Evolutionary conservation across 1,140 invertebrate species (phyloP), one percentile per base, ranked within the genome.

Genomic region (Bombus confusus): DNA sequence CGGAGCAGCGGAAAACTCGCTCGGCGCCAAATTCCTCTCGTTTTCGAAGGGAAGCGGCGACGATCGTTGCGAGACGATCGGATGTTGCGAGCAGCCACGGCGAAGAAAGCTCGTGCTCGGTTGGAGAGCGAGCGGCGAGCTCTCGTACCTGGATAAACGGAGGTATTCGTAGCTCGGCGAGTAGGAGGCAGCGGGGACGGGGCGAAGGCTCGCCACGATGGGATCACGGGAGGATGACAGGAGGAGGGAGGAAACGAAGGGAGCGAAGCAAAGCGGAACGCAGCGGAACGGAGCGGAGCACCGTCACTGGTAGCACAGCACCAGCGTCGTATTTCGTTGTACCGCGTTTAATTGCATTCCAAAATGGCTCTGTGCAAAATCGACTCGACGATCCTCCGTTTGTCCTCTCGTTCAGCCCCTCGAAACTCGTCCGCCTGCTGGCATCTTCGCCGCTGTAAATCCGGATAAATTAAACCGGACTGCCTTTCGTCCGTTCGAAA

Each of bases 271-370:
- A 76, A 83, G 74, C 76, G 69, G 69, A 39, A 37, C 66, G 72
- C 62, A 78, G 59, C 71, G 80, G 87, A 80, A 82, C 76, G 66
- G 39, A 76, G 74, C 75, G 79, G 68, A 88, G 66, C 86, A 85
- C 31, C 68, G 86, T 81, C 83, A 79, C 68, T 85, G 78, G 78
- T 77, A 80, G 68, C 28, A 62, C 83, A 83, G 41, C 84, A 22
- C 18, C 69, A 79, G 87, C 86, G 52, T 94, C 92, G 86, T 80
- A 86, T 94, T 94, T 93, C 94, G 93, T 90, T 93, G 91, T 90
- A 91, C 92, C 92, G 92, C 91, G 92, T 94, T 94, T 95, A 94
- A 95, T 95, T 95, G 93, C 94, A 95, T 95, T 95, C 94, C 94
- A 92, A 93, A 90, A 91, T 91, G 90, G 91, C 88, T 91, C 88